Evolutionary conservation across 2,113 vertebrate species (phyloP).

Genomic region (Jaculus jaculus): DNA sequence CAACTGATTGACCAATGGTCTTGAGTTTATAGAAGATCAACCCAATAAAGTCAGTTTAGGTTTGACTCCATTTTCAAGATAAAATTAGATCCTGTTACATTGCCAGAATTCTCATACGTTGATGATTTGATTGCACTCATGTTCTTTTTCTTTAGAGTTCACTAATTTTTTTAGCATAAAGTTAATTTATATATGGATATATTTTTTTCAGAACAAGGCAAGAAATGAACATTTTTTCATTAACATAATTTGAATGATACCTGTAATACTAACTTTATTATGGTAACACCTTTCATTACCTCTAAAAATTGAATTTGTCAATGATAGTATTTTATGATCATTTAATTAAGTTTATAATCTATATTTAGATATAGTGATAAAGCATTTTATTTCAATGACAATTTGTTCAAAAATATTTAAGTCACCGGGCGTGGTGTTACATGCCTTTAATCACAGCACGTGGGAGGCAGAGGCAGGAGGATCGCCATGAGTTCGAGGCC

Average conservation of each 20-base stretch:
- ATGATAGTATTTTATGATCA: background rate
- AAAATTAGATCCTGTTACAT: background rate
- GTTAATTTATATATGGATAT: background rate
- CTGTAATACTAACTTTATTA: constrained; percentile 12
- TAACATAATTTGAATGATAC: background rate
- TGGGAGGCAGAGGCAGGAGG: too few relatives aligned
- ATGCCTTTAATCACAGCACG: too few relatives aligned
- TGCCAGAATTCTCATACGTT: background rate
- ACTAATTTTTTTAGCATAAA: background rate
- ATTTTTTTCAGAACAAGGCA: constrained; percentile 27
- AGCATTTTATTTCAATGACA: background rate
- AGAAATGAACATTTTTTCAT: background rate
- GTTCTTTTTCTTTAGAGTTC: background rate
- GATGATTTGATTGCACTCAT: background rate
- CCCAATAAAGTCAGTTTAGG: background rate
- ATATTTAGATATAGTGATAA: background rate
- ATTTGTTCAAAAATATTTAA: constrained; percentile 9
- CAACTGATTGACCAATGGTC: background rate
- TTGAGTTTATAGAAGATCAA: background rate
- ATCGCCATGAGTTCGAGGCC: too few relatives aligned
- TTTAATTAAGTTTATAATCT: background rate
- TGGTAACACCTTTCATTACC: background rate
- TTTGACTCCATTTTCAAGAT: constrained; percentile 13
- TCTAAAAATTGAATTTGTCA: background rate
- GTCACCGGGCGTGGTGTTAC: too few relatives aligned